Conservation (phyloP, 2,888 invertebrate genomes). For the Zygogramma bicolorata region DNA sequence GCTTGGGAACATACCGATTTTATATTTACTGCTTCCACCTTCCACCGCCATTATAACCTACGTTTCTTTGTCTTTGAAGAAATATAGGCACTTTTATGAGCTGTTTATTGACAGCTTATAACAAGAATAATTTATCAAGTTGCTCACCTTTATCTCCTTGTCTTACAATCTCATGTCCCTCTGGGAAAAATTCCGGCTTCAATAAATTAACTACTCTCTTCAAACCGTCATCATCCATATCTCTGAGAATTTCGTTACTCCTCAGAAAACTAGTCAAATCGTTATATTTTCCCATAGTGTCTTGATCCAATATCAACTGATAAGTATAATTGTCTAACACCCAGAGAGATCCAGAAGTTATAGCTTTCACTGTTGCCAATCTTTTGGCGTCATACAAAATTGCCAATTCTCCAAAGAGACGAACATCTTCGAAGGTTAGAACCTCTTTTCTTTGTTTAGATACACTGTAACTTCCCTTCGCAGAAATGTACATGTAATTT, state of each 20-base stretch:
- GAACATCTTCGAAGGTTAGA: constrained; percentile 78
- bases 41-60: too few relatives aligned
- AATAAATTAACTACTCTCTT: constrained; percentile 87
- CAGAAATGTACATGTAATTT: constrained; percentile 87
- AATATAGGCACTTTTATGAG: too few relatives aligned
- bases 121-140: too few relatives aligned
- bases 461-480: constrained; percentile 86
- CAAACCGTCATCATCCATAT: constrained; percentile 77
- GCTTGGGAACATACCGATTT: too few relatives aligned
- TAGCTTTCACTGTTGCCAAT: constrained; percentile 84
- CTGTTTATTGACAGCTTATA: too few relatives aligned
- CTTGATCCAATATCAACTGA: constrained; percentile 89
- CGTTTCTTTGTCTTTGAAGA: too few relatives aligned
- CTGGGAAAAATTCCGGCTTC: constrained; percentile 86
- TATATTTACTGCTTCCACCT: too few relatives aligned
- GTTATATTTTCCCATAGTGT: constrained; percentile 85
- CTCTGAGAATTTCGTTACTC: constrained; percentile 82
- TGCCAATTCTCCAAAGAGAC: constrained; percentile 86
- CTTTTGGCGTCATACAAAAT: constrained; percentile 79
- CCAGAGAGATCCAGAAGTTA: constrained; percentile 86
- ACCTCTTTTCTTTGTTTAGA: constrained; percentile 64
- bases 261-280: constrained; percentile 87
- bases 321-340: constrained; percentile 87
- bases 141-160: constrained; percentile 81
- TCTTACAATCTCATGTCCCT: constrained; percentile 81